A percentile compares a stretch with the other conserved stretches of the same genome.
phyloP scores from a whole-genome alignment of 1,140 invertebrate species.

The Paralvinella palmiformis region DNA sequence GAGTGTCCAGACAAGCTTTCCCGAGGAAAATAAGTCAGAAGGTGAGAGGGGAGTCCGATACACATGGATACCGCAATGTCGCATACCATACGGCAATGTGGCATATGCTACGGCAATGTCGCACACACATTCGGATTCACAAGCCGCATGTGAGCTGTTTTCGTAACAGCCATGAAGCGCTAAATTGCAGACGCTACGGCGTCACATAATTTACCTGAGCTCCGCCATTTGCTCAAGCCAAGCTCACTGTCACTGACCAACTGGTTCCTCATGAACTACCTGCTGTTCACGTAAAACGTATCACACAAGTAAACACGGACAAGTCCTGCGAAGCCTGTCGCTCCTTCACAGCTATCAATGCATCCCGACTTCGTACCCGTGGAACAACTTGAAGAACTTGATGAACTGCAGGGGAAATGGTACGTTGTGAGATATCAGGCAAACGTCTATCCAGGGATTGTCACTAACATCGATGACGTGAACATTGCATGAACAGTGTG shows the following conservation, averaged over 20 bases:
- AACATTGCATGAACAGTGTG: constrained; percentile 5
- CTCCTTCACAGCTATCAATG: background rate
- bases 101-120: too few relatives aligned
- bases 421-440: background rate
- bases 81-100: too few relatives aligned
- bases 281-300: background rate
- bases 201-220: too few relatives aligned
- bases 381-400: constrained; percentile 1
- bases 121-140: too few relatives aligned
- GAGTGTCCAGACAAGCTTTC: too few relatives aligned
- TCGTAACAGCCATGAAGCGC: too few relatives aligned
- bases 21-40: too few relatives aligned
- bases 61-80: too few relatives aligned
- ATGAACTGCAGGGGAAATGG: background rate
- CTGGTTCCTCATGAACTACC: background rate
- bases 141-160: too few relatives aligned
- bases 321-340: background rate
- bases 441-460: background rate
- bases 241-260: background rate
- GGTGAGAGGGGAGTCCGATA: too few relatives aligned
- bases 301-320: background rate
- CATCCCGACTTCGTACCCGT: background rate
- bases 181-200: too few relatives aligned
- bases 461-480: background rate
- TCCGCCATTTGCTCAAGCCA: background rate